Evolutionary conservation across 37 sponge, comb jelly and placozoan species (phyloP).

Genomic region (Aplysina aerophoba): DNA sequence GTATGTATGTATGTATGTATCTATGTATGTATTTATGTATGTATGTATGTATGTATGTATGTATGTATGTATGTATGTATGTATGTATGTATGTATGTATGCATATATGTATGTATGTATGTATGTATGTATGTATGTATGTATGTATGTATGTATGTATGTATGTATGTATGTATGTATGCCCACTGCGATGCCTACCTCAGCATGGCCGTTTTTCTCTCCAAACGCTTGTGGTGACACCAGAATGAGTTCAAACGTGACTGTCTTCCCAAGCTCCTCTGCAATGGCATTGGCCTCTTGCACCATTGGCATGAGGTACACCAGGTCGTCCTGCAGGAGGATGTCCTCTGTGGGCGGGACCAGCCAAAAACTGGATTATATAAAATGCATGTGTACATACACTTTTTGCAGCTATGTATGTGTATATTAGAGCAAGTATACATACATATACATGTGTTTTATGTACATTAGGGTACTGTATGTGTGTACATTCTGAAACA

Average conservation of each 20-base stretch:
- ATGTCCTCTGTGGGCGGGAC: conserved; percentile 56
- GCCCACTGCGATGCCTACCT: conserved; percentile 1
- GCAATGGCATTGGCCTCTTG: conserved; percentile 83
- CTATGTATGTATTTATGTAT: no score
- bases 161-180: background rate
- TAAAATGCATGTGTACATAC: no score
- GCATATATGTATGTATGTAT: no score
- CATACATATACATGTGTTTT: no score
- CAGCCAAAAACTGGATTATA: background rate
- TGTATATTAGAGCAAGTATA: no score
- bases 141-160: background rate
- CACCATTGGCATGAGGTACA: conserved; percentile 78
- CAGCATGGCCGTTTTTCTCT: conserved; percentile 55
- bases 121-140: background rate
- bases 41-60: no score
- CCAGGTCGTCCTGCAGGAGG: conserved; percentile 72
- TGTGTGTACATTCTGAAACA: no score
- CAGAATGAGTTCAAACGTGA: conserved; percentile 70
- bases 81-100: no score
- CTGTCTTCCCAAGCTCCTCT: conserved; percentile 74
- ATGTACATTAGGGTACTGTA: no score
- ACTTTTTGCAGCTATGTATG: no score
- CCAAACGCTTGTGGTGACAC: conserved; percentile 76
- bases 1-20: no score
- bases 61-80: no score